These are phyloP conservation scores for Blastobasis lacticolella DNA, from an alignment of 2,888 invertebrate species.

Conservation along the genomic window DNA sequence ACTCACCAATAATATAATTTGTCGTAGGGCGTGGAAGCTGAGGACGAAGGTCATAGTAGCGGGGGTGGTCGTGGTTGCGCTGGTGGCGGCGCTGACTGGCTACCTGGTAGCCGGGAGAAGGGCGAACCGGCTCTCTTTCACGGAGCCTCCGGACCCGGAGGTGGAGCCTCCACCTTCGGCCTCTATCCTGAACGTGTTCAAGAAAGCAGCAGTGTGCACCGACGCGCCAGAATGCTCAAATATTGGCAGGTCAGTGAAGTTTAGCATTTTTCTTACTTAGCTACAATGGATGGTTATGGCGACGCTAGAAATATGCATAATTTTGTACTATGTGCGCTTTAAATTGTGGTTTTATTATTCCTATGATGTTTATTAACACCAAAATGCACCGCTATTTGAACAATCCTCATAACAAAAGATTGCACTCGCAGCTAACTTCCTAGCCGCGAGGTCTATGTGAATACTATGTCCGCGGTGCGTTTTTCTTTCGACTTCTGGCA, in stretches of 20 bases:
- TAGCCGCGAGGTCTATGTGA: too few relatives aligned
- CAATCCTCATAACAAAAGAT: too few relatives aligned
- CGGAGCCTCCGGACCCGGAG: constrained; percentile 79
- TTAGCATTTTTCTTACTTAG: neutral
- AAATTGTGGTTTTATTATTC: too few relatives aligned
- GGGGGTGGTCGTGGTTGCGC: constrained; percentile 32
- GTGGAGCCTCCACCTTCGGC: constrained; percentile 76
- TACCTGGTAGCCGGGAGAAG: constrained; percentile 36
- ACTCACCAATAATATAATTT: constrained; percentile 7
- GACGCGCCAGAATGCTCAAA: constrained; percentile 84
- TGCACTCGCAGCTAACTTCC: too few relatives aligned
- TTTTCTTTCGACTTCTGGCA: too few relatives aligned
- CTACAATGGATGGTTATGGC: too few relatives aligned
- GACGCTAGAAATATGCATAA: too few relatives aligned
- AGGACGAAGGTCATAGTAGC: constrained; percentile 44
- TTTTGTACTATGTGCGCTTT: too few relatives aligned
- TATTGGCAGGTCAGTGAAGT: constrained; percentile 80
- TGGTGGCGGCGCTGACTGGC: constrained; percentile 48
- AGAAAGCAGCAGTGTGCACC: constrained; percentile 83
- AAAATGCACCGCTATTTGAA: too few relatives aligned
- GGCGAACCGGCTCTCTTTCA: constrained; percentile 26
- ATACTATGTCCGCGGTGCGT: too few relatives aligned
- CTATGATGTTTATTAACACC: too few relatives aligned
- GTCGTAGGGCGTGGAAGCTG: constrained; percentile 47
- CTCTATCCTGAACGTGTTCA: constrained; percentile 78